Conservation (phyloP, 1,140 invertebrate species). For the Drosophila guanche region DNA sequence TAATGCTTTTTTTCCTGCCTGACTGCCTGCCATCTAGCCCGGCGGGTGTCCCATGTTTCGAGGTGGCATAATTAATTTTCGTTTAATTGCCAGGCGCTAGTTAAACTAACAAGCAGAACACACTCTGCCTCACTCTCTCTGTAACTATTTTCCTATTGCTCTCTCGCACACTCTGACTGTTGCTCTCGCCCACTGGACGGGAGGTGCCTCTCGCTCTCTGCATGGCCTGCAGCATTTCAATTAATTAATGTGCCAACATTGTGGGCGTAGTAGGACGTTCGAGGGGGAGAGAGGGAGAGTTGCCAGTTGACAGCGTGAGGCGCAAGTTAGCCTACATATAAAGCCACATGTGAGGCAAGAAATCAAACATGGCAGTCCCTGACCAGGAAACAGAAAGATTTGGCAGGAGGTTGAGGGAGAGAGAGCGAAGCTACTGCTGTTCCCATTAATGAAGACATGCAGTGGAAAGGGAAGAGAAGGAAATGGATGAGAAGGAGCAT, state of each 20-base stretch:
- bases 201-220: slow-evolving; percentile 10
- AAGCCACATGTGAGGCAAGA: slow-evolving; percentile 76
- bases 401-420: slow-evolving; percentile 13
- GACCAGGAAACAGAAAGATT: slow-evolving; percentile 43
- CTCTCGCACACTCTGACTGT: neutral
- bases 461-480: no score
- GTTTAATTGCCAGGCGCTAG: slow-evolving; percentile 78
- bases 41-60: slow-evolving; percentile 33
- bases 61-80: slow-evolving; percentile 80
- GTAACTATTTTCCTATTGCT: neutral
- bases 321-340: slow-evolving; percentile 77
- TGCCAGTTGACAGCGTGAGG: slow-evolving; percentile 63
- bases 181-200: no score
- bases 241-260: slow-evolving; percentile 81
- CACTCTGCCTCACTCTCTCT: slow-evolving; percentile 32
- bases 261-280: slow-evolving; percentile 45
- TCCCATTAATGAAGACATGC: slow-evolving; percentile 50
- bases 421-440: slow-evolving; percentile 29
- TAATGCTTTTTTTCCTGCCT: slow-evolving; percentile 45
- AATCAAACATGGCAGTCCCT: slow-evolving; percentile 76
- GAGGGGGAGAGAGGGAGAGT: neutral
- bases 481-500: no score
- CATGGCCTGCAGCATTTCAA: slow-evolving; percentile 72
- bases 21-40: slow-evolving; percentile 2
- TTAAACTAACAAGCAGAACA: slow-evolving; percentile 79